phyloP scores from a whole-genome alignment of 2,888 invertebrate species.

The Aphodius sticticus region DNA sequence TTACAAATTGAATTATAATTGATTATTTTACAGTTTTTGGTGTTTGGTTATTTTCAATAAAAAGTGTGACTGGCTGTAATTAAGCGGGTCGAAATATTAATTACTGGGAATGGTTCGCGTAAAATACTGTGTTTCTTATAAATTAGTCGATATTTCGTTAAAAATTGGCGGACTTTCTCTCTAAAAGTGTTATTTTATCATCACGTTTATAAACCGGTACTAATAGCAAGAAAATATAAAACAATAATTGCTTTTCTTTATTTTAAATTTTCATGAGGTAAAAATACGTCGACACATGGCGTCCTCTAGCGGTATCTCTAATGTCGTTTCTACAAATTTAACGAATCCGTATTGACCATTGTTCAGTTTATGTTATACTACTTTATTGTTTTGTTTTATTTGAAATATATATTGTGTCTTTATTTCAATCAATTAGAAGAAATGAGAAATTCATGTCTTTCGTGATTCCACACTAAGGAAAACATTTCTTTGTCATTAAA shows the following conservation, averaged over 20 bases:
- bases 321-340: not conserved
- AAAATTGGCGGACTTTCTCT: not conserved
- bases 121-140: not conserved
- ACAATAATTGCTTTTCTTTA: not conserved
- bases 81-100: not conserved
- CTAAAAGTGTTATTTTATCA: not conserved
- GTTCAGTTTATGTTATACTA: not conserved
- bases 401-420: not conserved
- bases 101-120: not conserved
- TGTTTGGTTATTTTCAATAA: not conserved
- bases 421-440: not conserved
- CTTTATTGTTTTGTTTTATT: not conserved
- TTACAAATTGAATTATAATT: slow-evolving; percentile 4
- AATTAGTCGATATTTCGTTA: not conserved
- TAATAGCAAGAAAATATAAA: not conserved
- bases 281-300: not conserved
- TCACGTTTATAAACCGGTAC: not conserved
- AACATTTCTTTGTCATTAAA: too few relatives aligned
- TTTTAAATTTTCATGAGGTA: not conserved
- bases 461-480: too few relatives aligned
- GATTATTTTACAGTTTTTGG: not conserved
- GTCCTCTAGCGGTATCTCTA: not conserved
- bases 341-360: not conserved
- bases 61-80: not conserved
- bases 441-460: too few relatives aligned